A percentile compares a stretch with the other conserved stretches of the same genome.
Evolutionary conservation across 2,797 vertebrate genomes (phyloP).

Genomic region (Myotis myotis): DNA sequence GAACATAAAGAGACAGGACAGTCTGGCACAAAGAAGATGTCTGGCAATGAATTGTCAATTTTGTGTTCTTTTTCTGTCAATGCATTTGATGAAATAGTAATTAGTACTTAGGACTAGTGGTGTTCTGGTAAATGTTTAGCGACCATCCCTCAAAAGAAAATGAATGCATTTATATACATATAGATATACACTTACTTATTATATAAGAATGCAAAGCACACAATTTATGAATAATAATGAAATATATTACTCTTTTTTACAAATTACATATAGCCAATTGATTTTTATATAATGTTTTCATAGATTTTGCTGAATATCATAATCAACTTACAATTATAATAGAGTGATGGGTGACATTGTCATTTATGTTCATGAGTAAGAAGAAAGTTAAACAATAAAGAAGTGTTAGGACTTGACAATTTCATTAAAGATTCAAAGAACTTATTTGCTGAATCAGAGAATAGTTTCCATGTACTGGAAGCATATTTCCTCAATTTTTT

Average conservation of each 20-base stretch:
- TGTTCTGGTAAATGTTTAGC: constrained; percentile 27
- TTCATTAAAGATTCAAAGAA: neutral
- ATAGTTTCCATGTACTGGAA: neutral
- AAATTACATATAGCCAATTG: constrained; percentile 18
- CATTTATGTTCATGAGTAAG: constrained; percentile 9
- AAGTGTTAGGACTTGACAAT: neutral
- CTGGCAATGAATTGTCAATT: neutral
- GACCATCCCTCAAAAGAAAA: neutral
- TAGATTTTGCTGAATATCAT: constrained; percentile 27
- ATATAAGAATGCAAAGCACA: neutral
- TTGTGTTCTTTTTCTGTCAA: constrained; percentile 24
- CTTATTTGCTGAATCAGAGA: constrained; percentile 21
- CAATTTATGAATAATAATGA: constrained; percentile 30
- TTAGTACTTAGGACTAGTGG: neutral
- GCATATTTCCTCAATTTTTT: neutral
- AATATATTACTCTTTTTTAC: neutral
- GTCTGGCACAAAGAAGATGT: neutral
- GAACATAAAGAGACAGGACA: neutral
- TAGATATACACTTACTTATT: neutral
- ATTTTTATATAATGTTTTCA: constrained; percentile 40
- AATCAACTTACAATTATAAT: neutral
- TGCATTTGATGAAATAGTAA: neutral
- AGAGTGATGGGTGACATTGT: neutral
- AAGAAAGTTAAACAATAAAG: constrained; percentile 39
- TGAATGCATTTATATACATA: neutral